phyloP scores from a whole-genome alignment of 2,797 vertebrate species.

The Cryptoblepharus egeriae region DNA sequence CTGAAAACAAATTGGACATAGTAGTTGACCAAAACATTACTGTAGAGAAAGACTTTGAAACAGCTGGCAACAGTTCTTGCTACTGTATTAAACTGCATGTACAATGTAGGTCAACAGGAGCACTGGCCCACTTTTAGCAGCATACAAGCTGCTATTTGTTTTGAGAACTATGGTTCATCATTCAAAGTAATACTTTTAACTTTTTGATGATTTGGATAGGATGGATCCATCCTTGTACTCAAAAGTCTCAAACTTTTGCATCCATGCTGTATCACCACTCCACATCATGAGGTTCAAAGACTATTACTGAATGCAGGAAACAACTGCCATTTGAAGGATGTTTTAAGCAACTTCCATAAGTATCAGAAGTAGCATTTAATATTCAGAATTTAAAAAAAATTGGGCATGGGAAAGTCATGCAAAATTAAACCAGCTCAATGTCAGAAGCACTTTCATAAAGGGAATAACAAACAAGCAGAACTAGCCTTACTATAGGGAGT shows the following conservation, averaged over 20 bases:
- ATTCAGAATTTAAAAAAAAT: not conserved
- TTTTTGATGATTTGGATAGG: not conserved
- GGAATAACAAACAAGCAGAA: not conserved
- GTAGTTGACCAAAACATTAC: not conserved
- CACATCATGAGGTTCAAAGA: not conserved
- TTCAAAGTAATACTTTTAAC: not conserved
- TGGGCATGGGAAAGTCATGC: not conserved
- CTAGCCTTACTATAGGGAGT: not conserved
- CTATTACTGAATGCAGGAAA: not conserved
- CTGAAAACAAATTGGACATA: conserved; percentile 14
- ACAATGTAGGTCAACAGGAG: conserved; percentile 34
- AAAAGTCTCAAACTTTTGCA: too few relatives aligned
- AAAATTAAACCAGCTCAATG: not conserved
- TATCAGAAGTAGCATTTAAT: not conserved
- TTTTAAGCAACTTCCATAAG: not conserved
- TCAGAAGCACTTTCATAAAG: not conserved
- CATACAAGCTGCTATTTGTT: conserved; percentile 5
- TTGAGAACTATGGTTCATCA: not conserved
- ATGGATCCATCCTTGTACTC: too few relatives aligned
- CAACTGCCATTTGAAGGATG: not conserved
- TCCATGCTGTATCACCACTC: not conserved
- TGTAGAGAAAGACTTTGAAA: conserved; percentile 8
- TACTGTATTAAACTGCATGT: not conserved
- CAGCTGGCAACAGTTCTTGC: conserved; percentile 15
- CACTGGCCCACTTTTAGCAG: conserved; percentile 17